phyloP scores from a whole-genome alignment of 2,888 invertebrate genomes.

The Macrophya annulata region DNA sequence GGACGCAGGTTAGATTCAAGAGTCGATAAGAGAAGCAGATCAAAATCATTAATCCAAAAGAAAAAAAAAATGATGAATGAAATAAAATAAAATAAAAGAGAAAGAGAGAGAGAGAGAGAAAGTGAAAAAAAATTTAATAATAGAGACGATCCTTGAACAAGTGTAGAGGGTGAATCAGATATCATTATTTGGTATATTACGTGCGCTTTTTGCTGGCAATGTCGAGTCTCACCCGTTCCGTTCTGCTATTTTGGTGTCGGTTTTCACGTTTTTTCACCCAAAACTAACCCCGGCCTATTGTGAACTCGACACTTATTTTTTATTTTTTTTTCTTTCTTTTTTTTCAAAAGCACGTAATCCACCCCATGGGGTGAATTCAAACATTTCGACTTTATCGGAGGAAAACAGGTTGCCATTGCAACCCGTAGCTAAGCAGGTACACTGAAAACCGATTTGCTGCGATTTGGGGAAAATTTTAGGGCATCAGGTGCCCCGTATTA shows the following conservation, averaged over 20 bases:
- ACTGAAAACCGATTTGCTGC: constrained; percentile 60
- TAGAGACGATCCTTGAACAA: constrained; percentile 39
- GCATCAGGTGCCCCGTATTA: constrained; percentile 38
- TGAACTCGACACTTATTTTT: constrained; percentile 66
- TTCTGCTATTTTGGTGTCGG: constrained; percentile 78
- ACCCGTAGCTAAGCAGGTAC: constrained; percentile 57
- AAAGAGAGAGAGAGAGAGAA: not conserved
- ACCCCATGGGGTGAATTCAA: constrained; percentile 72
- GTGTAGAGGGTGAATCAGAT: constrained; percentile 67
- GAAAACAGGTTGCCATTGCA: constrained; percentile 76
- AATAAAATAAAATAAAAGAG: constrained; percentile 28
- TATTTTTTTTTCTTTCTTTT: constrained; percentile 69
- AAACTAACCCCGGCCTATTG: constrained; percentile 74
- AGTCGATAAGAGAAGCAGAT: constrained; percentile 36
- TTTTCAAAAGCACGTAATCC: constrained; percentile 76
- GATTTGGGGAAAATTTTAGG: constrained; percentile 56
- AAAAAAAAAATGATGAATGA: constrained; percentile 1
- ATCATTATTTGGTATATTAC: constrained; percentile 69
- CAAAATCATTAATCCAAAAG: constrained; percentile 8
- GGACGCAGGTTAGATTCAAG: constrained; percentile 24
- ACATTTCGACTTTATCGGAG: constrained; percentile 72
- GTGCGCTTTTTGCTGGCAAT: constrained; percentile 77
- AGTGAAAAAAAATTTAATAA: constrained; percentile 35
- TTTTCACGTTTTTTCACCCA: constrained; percentile 79
- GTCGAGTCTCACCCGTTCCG: constrained; percentile 67